phyloP scores from a whole-genome alignment of 2,797 vertebrate genomes.

The Agapornis canus region DNA sequence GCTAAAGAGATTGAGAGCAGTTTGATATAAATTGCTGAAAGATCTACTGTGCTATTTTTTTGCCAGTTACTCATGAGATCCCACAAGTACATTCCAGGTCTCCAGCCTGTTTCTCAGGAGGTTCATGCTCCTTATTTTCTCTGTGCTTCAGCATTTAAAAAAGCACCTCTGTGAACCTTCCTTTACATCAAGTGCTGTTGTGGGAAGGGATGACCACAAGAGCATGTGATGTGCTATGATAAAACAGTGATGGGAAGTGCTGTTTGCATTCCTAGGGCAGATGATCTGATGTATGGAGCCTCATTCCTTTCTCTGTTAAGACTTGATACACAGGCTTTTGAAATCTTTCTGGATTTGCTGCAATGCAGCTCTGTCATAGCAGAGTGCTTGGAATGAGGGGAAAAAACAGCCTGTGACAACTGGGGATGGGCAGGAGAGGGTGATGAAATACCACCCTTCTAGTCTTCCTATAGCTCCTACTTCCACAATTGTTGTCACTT shows the following conservation, averaged over 20 bases:
- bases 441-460: not conserved
- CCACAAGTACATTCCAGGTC: not conserved
- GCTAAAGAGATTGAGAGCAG: fast-evolving
- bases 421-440: not conserved
- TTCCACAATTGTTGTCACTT: not conserved
- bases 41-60: not conserved
- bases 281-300: fast-evolving
- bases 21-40: not conserved
- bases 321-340: not conserved
- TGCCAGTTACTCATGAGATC: not conserved
- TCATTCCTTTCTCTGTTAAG: not conserved
- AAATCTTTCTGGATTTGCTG: not conserved
- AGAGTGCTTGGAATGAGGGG: not conserved
- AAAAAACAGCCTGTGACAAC: fast-evolving
- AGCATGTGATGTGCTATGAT: not conserved
- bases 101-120: not conserved
- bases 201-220: not conserved
- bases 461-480: not conserved
- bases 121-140: not conserved
- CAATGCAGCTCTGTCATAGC: not conserved
- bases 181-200: not conserved
- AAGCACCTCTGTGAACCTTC: not conserved
- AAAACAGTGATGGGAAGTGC: not conserved
- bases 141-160: not conserved
- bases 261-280: not conserved